Conservation (phyloP, 2,797 vertebrate genomes). For the Chloroceryle inda region DNA sequence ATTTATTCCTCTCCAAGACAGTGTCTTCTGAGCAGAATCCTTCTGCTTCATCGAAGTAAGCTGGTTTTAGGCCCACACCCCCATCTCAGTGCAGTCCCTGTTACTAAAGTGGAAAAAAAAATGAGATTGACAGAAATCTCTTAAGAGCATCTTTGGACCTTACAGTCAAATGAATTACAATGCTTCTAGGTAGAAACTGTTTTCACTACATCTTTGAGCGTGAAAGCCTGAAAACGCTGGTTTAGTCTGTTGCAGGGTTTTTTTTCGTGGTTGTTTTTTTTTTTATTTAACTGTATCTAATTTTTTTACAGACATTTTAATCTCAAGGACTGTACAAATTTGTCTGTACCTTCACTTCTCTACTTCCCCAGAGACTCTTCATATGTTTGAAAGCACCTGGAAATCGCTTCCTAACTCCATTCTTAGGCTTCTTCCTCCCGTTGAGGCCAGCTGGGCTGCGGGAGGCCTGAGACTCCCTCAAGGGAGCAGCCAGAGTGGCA, state of each 20-base stretch:
- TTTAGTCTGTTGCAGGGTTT: not conserved
- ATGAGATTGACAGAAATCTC: not conserved
- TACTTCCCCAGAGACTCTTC: not conserved
- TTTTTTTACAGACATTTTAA: not conserved
- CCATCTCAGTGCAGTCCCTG: not conserved
- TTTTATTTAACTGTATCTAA: not conserved
- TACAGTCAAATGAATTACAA: not conserved
- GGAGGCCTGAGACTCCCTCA: fast-evolving
- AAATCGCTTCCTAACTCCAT: fast-evolving
- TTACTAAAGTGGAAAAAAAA: not conserved
- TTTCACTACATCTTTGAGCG: not conserved
- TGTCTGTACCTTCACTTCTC: not conserved
- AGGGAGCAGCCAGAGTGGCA: fast-evolving
- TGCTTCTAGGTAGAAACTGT: not conserved
- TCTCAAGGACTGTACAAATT: not conserved
- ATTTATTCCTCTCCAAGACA: not conserved
- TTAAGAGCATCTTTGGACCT: not conserved
- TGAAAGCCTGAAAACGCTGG: not conserved
- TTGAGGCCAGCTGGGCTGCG: fast-evolving
- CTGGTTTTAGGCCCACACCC: not conserved
- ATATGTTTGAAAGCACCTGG: not conserved
- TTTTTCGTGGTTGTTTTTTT: not conserved
- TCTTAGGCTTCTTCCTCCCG: fast-evolving
- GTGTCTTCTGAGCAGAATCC: not conserved
- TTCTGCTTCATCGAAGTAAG: not conserved